Base-by-base conservation (phyloP, 1,140 invertebrate genomes). In the Zophobas atratus region DNA sequence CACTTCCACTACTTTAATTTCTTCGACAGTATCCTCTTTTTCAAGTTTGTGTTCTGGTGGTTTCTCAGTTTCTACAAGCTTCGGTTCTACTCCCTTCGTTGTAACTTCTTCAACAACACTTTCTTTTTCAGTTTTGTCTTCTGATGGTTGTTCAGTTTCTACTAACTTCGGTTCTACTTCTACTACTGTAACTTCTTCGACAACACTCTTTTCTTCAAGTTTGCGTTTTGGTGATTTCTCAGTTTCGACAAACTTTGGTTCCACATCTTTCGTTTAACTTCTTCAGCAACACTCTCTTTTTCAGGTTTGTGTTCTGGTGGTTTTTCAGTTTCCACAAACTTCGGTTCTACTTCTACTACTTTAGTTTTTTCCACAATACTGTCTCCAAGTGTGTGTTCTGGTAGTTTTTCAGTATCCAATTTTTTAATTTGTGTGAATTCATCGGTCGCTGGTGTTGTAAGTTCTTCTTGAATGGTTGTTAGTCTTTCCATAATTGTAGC, bases 251-350 rank as follows among this genome's bases (percentile, higher is more conserved):
- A 51, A 0, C 33, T 51, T 6, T 6, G 32, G 39, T 51, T 56
- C 20, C 41, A 20, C 49, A 51, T 55, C 51, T n/a, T 33, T 36
- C 4, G 33, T 32, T 51, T 32, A 51, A 51, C 33, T 51, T 8
- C 33, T 51, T 51, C 49, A 51, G 33, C n/a, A 4, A n/a, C 8
- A 51, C 72, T 35, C 55, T 75, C 41, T 51, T 82, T 74, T 48
- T 75, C 77, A 43, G 63, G 79, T 76, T 63, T 57, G 32, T 70
- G 51, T 20, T 20, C 20, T 20, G 20, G 20, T 20, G 20, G 20
- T 20, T 20, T 20, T 20, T 20, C 20, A 20, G 20, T 46, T 38
- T 60, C 34, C 8, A 36, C 56, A 60, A 6, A 8, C 43, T 46
- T 46, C 43, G 8, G 3, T 46, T 46, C 43, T 46, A 8, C 8